Evolutionary conservation across 2,113 vertebrate species (phyloP).

Genomic region (Plotosus lineatus): DNA sequence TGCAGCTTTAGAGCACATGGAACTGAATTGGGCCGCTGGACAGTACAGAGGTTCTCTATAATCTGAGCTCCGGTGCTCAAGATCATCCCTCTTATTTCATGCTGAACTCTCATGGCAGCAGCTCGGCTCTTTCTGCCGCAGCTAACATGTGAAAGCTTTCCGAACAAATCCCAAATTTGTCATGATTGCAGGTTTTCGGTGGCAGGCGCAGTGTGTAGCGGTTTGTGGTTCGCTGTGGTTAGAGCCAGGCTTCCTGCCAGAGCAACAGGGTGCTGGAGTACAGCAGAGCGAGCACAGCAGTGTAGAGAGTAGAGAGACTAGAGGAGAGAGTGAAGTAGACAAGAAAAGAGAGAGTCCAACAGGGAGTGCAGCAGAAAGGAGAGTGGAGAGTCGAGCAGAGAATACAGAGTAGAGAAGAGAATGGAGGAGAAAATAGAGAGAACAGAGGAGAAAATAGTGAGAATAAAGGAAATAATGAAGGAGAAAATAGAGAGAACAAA

Average conservation of each 20-base stretch:
- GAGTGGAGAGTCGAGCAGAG: neutral
- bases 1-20: conserved; percentile 6
- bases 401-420: neutral
- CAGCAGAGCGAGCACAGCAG: neutral
- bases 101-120: conserved; percentile 11
- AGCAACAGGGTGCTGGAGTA: conserved; percentile 14
- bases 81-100: conserved; percentile 7
- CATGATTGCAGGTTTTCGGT: conserved; percentile 41
- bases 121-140: conserved; percentile 7
- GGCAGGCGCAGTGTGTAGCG: conserved; percentile 36
- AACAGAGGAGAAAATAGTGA: too few species aligned
- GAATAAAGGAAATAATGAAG: neutral
- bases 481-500: neutral
- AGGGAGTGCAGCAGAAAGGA: too few species aligned
- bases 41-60: conserved; percentile 17
- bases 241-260: conserved; percentile 24
- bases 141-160: conserved; percentile 32
- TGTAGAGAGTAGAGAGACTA: neutral
- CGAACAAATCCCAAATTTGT: conserved; percentile 43
- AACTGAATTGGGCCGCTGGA: neutral
- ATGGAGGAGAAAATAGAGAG: neutral
- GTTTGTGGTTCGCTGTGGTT: conserved; percentile 52
- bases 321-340: neutral
- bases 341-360: too few species aligned
- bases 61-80: conserved; percentile 11